Evolutionary conservation across 2,888 invertebrate species (phyloP).

Genomic region (Stenoptilia bipunctidactyla): DNA sequence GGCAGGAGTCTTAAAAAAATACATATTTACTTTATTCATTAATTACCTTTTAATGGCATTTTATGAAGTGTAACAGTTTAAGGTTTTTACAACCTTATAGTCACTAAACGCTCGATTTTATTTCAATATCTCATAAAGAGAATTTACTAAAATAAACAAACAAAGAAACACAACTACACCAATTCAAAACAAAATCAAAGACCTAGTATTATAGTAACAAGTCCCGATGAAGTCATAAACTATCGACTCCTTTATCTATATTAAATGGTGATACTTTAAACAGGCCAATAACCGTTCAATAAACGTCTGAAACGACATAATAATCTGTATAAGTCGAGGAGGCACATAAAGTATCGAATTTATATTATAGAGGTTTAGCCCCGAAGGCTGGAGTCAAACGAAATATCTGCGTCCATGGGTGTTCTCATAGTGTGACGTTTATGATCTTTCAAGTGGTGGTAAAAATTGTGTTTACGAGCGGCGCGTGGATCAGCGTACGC

Average conservation of each 20-base stretch:
- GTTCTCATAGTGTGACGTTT: conserved; percentile 58
- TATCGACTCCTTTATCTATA: conserved; percentile 64
- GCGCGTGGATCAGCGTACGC: conserved; percentile 22
- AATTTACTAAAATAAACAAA: no score
- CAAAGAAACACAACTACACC: no score
- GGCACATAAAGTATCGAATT: conserved; percentile 63
- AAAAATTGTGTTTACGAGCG: conserved; percentile 65
- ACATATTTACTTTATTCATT: no score
- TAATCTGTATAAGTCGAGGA: conserved; percentile 55
- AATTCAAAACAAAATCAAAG: no score
- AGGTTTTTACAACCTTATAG: no score
- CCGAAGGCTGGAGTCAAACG: conserved; percentile 64
- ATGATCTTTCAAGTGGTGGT: conserved; percentile 63
- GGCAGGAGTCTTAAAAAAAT: no score
- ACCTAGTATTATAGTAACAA: neutral
- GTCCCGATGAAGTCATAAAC: conserved; percentile 60
- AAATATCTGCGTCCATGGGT: conserved; percentile 49
- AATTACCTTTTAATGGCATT: no score
- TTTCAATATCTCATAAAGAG: no score
- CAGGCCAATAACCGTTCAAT: conserved; percentile 69
- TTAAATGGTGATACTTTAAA: conserved; percentile 67
- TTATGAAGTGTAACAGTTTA: no score
- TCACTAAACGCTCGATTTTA: no score
- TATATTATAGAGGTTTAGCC: conserved; percentile 59
- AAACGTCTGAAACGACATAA: conserved; percentile 67